phyloP scores from a whole-genome alignment of 2,797 vertebrate genomes.

The Carapus acus region DNA sequence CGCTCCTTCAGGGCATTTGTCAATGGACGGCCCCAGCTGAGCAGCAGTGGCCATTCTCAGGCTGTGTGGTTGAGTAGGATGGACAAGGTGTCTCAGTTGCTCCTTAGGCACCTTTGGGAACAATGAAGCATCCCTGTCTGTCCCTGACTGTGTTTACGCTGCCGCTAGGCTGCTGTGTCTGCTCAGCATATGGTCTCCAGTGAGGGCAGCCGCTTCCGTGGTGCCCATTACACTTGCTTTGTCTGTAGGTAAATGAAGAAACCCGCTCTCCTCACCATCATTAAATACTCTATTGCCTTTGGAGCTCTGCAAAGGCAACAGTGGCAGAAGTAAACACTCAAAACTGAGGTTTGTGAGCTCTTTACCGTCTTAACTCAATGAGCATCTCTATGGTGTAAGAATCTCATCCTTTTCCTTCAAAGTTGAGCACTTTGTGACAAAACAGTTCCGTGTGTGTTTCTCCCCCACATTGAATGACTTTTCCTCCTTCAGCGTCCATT shows the following conservation, averaged over 20 bases:
- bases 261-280: not conserved
- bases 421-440: conserved; percentile 46
- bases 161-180: conserved; percentile 60
- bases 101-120: conserved; percentile 45
- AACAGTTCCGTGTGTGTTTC: conserved; percentile 36
- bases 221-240: conserved; percentile 51
- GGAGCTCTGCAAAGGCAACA: too few species aligned
- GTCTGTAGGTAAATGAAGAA: conserved; percentile 34
- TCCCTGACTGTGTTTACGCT: conserved; percentile 43
- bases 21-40: conserved; percentile 19
- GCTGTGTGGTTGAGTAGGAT: conserved; percentile 41
- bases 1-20: conserved; percentile 23
- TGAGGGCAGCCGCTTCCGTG: conserved; percentile 28
- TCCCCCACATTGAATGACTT: conserved; percentile 54
- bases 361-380: conserved; percentile 15
- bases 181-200: conserved; percentile 65
- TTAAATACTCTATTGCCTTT: not conserved
- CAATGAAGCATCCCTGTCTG: conserved; percentile 61
- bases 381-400: conserved; percentile 24
- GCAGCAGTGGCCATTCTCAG: conserved; percentile 34
- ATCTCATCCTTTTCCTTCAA: conserved; percentile 41
- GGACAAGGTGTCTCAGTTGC: conserved; percentile 49
- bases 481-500: conserved; percentile 47
- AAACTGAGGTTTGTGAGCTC: too few species aligned
- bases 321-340: too few species aligned